Base-by-base conservation (phyloP, 2,888 invertebrate species). In the Amphimallon solstitiale region DNA sequence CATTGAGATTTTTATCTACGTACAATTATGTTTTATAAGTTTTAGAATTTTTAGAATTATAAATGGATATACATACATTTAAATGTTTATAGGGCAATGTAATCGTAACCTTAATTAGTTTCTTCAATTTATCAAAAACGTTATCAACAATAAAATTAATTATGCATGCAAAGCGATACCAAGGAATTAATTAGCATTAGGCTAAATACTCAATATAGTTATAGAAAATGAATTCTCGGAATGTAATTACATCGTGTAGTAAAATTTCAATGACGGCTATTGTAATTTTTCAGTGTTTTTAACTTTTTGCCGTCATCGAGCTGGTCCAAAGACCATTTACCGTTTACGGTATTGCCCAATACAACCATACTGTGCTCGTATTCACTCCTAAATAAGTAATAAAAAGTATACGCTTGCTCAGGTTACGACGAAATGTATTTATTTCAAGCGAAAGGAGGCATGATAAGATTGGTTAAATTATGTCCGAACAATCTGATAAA, bases 401-500 rank as follows among this genome's bases (percentile, higher is more conserved):
- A 56, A 56, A 54, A 56, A 56, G 56, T 40, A 21, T 56, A 56
- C 40, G 56, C 40, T 17, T 40, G 56, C 19, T 37, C 52, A 37
- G 4, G 21, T 56, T 40, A 43, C 56, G 56, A 40, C 56, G 15
- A 40, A 56, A 56, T 9, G 38, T 56, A 56, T 56, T 23, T 40
- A 43, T 40, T 56, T 56, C 40, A 56, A 56, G 40, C 43, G 56
- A 56, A 54, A 40, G 54, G 40, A 21, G 6, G 19, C 54, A 9
- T 29, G 56, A 56, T 56, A 56, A 56, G 56, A 56, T 56, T 56
- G 56, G 56, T 40, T 56, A 56, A 56, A 23, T 56, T 43, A 56
- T 23, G 56, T 38, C 56, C 56, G 14, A 40, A 56, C 40, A 14
- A 56, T 56, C 23, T 40, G 56, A 40, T 56, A 38, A 40, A 56